These are phyloP conservation scores for Euschistus heros DNA, from an alignment of 1,140 invertebrate species.

Conservation along the genomic window DNA sequence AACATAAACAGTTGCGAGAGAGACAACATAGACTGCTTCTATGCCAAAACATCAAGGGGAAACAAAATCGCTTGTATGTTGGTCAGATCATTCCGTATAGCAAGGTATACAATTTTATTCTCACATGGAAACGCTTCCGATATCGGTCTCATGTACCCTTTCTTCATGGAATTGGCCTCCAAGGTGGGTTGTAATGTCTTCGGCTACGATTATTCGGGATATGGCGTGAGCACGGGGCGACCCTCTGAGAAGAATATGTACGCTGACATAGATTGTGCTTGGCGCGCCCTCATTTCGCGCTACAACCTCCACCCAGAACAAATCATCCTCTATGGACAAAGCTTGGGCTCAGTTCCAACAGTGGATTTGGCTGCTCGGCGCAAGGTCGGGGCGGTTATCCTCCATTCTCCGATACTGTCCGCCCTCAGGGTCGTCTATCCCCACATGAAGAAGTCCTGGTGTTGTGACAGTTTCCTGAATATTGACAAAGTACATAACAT, in stretches of 20 bases:
- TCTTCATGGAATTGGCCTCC: constrained; percentile 91
- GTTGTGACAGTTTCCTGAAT: constrained; percentile 99
- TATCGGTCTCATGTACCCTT: constrained; percentile 96
- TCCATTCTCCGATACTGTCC: constrained; percentile 96
- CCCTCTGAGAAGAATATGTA: constrained; percentile 98
- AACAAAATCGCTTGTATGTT: constrained; percentile 96
- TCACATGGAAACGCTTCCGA: constrained; percentile 97
- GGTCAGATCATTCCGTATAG: constrained; percentile 81
- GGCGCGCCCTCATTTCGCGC: constrained; percentile 80
- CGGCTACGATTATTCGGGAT: constrained; percentile 98
- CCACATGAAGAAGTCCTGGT: constrained; percentile 98
- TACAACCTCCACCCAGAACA: constrained; percentile 95
- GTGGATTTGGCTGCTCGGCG: constrained; percentile 90
- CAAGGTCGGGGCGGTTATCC: constrained; percentile 94
- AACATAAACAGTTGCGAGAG: constrained; percentile 93
- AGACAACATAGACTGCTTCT: constrained; percentile 90
- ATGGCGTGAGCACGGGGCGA: constrained; percentile 85
- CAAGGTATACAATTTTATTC: constrained; percentile 93
- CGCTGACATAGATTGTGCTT: constrained; percentile 96
- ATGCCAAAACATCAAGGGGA: constrained; percentile 75
- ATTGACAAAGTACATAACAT: constrained; percentile 57
- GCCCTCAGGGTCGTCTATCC: constrained; percentile 97
- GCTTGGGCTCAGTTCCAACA: constrained; percentile 92
- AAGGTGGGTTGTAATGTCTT: constrained; percentile 98
- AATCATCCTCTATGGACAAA: constrained; percentile 97